Base-by-base conservation (phyloP, 2,888 invertebrate species). In the Penaeus monodon region DNA sequence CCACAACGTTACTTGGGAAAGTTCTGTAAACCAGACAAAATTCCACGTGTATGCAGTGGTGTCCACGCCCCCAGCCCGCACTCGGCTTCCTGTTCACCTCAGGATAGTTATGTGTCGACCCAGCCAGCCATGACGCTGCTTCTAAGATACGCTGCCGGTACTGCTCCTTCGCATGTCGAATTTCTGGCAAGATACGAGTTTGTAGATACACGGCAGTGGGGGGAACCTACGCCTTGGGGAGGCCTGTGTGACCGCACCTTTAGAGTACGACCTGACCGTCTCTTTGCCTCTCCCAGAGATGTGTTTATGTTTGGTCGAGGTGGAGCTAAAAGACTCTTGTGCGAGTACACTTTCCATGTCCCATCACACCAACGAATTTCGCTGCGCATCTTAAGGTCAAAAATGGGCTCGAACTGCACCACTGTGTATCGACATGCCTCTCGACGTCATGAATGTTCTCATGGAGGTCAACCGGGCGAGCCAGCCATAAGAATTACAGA, bases 221-320 rank as follows among this genome's bases (percentile, higher is more conserved):
- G 89, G 17, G 86, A 84, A 17, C 88, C 82, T 27, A 77, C 81
- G n/a, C 77, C 70, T 8, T 81, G 76, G 14, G 90, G 88, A 27
- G 89, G 86, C 7, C 85, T 89, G 17, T 91, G 91, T 82, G 90
- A 91, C 81, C 90, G 91, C 29, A 73, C 90, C 27, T 91, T 91
- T 74, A 83, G 29, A 38, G 63, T 81, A n/a, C 81, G 89, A 22
- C 91, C 91, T 44, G 91, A 91, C 38, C 95, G 95, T n/a, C 93
- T 94, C 91, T 95, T 96, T 92, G 94, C 95, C 92, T 96, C 96
- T 44, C 96, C 96, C 14, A 94, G 95, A 91, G 96, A 96, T 91
- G 96, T 96, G 82, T 96, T 97, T 93, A 95, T 96, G 91, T 97
- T 95, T 91, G 96, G 96, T 3, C 94, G 96, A 91, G 97, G 96